Evolutionary conservation across 2,797 vertebrate species (phyloP).

Genomic region (Intellagama lesueurii): DNA sequence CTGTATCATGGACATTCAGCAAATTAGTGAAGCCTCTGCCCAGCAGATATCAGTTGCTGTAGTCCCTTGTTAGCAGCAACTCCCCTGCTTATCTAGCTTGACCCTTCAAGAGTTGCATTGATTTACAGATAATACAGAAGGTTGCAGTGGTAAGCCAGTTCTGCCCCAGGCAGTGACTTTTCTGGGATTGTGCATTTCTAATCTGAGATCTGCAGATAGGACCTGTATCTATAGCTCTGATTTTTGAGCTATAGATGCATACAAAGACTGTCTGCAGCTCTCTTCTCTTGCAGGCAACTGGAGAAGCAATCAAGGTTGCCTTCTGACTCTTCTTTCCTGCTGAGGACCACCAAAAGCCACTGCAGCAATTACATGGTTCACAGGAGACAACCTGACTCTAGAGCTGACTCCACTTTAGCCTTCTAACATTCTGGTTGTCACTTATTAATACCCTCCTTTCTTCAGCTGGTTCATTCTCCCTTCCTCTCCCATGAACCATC

Average conservation of each 20-base stretch:
- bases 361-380: background rate
- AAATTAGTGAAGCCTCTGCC: background rate
- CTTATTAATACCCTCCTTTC: background rate
- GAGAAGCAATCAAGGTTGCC: background rate
- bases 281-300: background rate
- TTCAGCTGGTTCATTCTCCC: background rate
- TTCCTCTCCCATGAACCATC: too few species aligned
- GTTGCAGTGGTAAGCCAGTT: background rate
- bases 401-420: background rate
- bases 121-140: constrained; percentile 3
- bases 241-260: background rate
- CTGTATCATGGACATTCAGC: background rate
- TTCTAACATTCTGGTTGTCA: background rate
- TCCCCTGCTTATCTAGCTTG: constrained; percentile 3
- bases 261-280: background rate
- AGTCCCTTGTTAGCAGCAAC: constrained; percentile 17
- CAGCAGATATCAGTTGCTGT: constrained; percentile 11
- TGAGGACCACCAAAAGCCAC: background rate
- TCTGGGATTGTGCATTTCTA: constrained; percentile 1
- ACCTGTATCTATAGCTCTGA: background rate
- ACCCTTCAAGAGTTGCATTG: constrained; percentile 14
- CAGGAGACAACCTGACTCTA: background rate
- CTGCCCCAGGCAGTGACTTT: background rate
- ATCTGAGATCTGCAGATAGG: constrained; percentile 2
- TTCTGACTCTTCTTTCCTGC: background rate